Percentiles rank a stretch among this genome's conserved stretches.
phyloP scores from a whole-genome alignment of 2,888 invertebrate genomes.

The Camptogramma bilineatum region DNA sequence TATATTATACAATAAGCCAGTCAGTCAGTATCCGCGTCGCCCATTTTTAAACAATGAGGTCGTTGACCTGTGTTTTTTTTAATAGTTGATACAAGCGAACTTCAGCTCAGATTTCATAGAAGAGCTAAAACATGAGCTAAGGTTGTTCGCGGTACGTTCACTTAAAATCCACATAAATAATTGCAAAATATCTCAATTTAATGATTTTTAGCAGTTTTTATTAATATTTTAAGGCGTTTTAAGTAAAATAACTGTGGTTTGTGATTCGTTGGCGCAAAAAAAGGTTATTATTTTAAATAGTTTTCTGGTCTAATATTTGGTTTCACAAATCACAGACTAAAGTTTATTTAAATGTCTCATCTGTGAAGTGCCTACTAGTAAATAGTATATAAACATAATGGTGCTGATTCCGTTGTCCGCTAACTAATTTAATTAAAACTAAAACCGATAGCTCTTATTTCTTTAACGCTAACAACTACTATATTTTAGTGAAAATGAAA shows the following conservation, averaged over 20 bases:
- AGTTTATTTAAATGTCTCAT: constrained; percentile 43
- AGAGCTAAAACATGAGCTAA: too few species aligned
- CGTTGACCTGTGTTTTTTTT: too few species aligned
- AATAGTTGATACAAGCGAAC: too few species aligned
- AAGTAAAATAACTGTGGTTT: neutral
- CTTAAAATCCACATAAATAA: too few species aligned
- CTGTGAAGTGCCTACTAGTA: constrained; percentile 74
- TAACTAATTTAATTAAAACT: too few species aligned
- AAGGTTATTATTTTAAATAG: neutral
- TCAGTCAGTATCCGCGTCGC: neutral
- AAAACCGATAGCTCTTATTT: too few species aligned
- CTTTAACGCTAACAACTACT: too few species aligned
- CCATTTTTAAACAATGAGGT: neutral
- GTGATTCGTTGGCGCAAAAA: neutral
- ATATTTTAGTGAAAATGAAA: too few species aligned
- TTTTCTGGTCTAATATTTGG: neutral
- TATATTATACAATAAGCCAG: constrained; percentile 5
- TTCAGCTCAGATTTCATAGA: neutral
- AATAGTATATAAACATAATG: constrained; percentile 49
- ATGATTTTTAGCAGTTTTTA: neutral
- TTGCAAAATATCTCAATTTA: too few species aligned
- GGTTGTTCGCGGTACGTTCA: neutral
- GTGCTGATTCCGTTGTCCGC: too few species aligned
- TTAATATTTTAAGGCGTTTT: constrained; percentile 1
- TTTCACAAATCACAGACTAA: constrained; percentile 18